These are phyloP conservation scores for Mizuhopecten yessoensis DNA, from an alignment of 1,140 invertebrate species.

Conservation along the genomic window DNA sequence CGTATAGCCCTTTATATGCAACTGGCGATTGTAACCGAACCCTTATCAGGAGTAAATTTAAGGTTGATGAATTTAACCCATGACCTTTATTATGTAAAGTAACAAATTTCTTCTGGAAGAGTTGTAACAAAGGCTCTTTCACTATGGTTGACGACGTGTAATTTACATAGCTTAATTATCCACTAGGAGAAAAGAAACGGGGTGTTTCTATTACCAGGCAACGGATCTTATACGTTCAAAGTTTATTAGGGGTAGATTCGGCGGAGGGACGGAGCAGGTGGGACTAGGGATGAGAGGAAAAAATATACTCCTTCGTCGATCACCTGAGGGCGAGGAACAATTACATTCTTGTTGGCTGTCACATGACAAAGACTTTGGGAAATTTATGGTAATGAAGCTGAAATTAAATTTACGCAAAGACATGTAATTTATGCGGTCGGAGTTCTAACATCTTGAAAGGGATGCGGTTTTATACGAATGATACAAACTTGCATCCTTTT, in stretches of 20 bases:
- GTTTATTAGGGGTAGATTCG: constrained; percentile 41
- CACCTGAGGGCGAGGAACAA: constrained; percentile 58
- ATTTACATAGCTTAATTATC: constrained; percentile 63
- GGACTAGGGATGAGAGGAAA: constrained; percentile 45
- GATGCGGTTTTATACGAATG: constrained; percentile 20
- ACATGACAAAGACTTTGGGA: constrained; percentile 43
- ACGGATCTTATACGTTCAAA: constrained; percentile 3
- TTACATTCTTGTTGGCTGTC: constrained; percentile 56
- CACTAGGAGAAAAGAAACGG: constrained; percentile 44
- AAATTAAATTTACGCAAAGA: constrained; percentile 62
- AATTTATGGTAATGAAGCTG: constrained; percentile 58
- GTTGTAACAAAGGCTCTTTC: constrained; percentile 61
- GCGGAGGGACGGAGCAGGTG: constrained; percentile 19
- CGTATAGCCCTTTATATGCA: constrained; percentile 48
- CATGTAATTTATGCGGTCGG: constrained; percentile 56
- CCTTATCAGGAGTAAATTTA: constrained; percentile 46
- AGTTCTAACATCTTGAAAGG: background rate
- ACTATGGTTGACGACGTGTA: constrained; percentile 56
- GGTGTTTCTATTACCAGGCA: constrained; percentile 53
- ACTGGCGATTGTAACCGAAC: constrained; percentile 56
- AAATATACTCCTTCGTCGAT: constrained; percentile 50
- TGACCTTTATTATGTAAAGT: constrained; percentile 62
- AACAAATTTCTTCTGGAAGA: constrained; percentile 60
- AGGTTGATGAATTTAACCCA: constrained; percentile 60
- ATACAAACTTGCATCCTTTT: constrained; percentile 38